These are phyloP conservation scores for Leptodactylus fallax DNA, from an alignment of 2,797 vertebrate genomes.

Conservation along the genomic window DNA sequence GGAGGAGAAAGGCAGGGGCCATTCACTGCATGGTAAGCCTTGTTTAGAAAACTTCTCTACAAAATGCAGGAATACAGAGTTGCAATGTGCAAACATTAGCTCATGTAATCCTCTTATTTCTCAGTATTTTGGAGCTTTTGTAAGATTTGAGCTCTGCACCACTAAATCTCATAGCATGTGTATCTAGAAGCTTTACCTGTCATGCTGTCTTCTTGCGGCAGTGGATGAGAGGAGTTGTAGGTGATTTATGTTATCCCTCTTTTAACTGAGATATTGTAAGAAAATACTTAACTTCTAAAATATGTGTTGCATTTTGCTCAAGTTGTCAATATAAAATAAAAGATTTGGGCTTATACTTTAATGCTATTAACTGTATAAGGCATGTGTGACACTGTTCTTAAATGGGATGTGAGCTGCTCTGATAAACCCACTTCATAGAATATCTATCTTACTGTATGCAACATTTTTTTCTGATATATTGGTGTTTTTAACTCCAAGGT, in stretches of 20 bases:
- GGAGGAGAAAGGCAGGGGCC: constrained; percentile 52
- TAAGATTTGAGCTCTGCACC: constrained; percentile 44
- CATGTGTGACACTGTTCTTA: not conserved
- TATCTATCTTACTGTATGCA: not conserved
- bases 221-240: constrained; percentile 22
- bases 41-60: constrained; percentile 66
- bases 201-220: constrained; percentile 18
- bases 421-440: not conserved
- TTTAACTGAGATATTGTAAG: not conserved
- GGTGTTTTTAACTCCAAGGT: not conserved
- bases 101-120: constrained; percentile 43
- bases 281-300: not conserved
- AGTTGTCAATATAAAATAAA: not conserved
- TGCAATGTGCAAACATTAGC: constrained; percentile 33
- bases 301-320: not conserved
- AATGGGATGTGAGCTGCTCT: not conserved
- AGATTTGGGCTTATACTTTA: not conserved
- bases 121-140: constrained; percentile 42
- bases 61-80: constrained; percentile 29
- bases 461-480: not conserved
- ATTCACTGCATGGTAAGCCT: constrained; percentile 68
- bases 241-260: not conserved
- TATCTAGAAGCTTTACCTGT: constrained; percentile 26
- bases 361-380: not conserved
- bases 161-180: constrained; percentile 39